A percentile compares a stretch with the other conserved stretches of the same genome.
Conservation (phyloP, 2,888 invertebrate species). For the Choristoneura rosaceana region DNA sequence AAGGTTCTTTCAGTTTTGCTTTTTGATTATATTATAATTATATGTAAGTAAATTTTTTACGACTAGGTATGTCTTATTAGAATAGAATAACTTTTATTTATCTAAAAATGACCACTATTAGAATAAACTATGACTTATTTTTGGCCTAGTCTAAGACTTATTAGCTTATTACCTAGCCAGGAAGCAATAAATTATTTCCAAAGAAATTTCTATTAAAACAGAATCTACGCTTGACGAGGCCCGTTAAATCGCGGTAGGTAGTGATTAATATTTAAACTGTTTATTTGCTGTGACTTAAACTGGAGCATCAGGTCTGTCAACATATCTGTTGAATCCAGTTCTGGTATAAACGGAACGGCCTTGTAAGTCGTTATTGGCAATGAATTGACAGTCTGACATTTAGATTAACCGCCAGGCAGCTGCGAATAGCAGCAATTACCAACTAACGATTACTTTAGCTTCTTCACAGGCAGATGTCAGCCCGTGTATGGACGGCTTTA, state of each 20-base stretch:
- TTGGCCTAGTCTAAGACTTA: background rate
- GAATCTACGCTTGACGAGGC: constrained; percentile 17
- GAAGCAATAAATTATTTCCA: background rate
- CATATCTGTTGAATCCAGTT: constrained; percentile 47
- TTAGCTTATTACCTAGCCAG: background rate
- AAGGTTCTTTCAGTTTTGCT: no score
- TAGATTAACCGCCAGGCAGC: constrained; percentile 73
- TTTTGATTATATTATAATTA: no score
- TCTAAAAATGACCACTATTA: no score
- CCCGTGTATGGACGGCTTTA: constrained; percentile 59
- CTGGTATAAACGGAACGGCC: constrained; percentile 60
- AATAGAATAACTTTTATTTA: no score
- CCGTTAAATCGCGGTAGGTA: constrained; percentile 28
- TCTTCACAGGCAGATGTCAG: constrained; percentile 73
- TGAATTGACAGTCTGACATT: constrained; percentile 80
- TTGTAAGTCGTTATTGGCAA: constrained; percentile 59
- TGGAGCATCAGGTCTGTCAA: constrained; percentile 30
- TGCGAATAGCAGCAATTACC: constrained; percentile 72
- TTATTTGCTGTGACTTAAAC: constrained; percentile 31
- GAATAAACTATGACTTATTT: background rate
- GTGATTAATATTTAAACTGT: constrained; percentile 3
- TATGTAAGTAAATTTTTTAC: no score
- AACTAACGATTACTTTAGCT: constrained; percentile 52
- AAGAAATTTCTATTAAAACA: background rate
- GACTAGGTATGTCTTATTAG: no score